Percentiles rank a stretch among this genome's conserved stretches.
Evolutionary conservation across 2,888 invertebrate genomes (phyloP).

Genomic region (Eupithecia exiguata): DNA sequence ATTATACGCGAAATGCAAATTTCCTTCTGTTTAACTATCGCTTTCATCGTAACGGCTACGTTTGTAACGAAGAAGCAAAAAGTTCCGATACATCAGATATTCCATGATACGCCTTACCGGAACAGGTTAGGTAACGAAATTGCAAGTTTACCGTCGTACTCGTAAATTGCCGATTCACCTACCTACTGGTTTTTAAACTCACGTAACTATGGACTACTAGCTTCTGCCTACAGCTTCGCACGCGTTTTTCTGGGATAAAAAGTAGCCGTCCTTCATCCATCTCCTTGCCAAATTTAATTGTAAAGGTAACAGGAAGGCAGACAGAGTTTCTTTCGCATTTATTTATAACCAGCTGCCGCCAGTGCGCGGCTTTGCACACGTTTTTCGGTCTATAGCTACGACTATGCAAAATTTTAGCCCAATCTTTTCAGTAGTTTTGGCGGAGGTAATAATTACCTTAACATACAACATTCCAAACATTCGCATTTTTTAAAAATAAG

Average conservation of each 20-base stretch:
- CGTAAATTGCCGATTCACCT: constrained; percentile 2
- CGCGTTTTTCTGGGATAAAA: not conserved
- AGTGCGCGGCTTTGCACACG: not conserved
- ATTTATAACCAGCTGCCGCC: not conserved
- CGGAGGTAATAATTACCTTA: not conserved
- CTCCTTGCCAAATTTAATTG: not conserved
- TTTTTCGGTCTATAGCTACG: not conserved
- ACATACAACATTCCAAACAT: too few species aligned
- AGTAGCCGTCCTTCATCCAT: not conserved
- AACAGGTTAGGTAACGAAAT: constrained; percentile 35
- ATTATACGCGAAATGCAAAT: constrained; percentile 58
- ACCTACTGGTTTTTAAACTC: not conserved
- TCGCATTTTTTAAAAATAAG: not conserved
- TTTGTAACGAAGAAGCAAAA: constrained; percentile 29
- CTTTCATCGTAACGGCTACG: constrained; percentile 49
- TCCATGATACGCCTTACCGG: constrained; percentile 36
- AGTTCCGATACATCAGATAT: constrained; percentile 30
- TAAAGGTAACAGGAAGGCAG: not conserved
- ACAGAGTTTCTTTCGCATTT: not conserved
- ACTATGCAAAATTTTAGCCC: not conserved
- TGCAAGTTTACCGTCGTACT: constrained; percentile 21
- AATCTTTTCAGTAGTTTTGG: not conserved
- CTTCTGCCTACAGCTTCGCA: not conserved
- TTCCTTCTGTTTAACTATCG: constrained; percentile 49
- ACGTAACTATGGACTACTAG: constrained; percentile 9